A percentile compares a stretch with the other conserved stretches of the same genome.
phyloP scores from a whole-genome alignment of 2,888 invertebrate genomes.

The Hylaea fasciaria region DNA sequence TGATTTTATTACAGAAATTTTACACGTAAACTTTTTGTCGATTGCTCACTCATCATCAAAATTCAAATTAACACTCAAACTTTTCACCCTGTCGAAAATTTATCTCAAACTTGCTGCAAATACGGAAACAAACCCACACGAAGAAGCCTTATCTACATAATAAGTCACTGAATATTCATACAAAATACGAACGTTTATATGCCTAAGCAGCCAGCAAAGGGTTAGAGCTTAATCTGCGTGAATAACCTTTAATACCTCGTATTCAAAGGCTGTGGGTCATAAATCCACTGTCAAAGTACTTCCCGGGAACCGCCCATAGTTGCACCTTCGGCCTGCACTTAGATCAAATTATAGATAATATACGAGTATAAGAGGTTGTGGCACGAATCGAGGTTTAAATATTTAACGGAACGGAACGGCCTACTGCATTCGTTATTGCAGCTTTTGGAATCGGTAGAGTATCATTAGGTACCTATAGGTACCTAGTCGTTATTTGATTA shows the following conservation, averaged over 20 bases:
- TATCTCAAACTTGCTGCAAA: constrained; percentile 5
- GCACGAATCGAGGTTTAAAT: constrained; percentile 11
- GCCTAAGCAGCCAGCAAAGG: constrained; percentile 33
- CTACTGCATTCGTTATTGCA: constrained; percentile 14
- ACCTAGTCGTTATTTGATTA: too few relatives aligned
- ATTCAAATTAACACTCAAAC: constrained; percentile 3
- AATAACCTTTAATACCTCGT: constrained; percentile 43
- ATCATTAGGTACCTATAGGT: background rate
- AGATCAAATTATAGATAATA: constrained; percentile 35
- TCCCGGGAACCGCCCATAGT: constrained; percentile 45
- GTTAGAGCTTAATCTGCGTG: constrained; percentile 42
- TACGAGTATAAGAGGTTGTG: constrained; percentile 11
- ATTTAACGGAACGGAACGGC: constrained; percentile 2
- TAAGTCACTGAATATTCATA: constrained; percentile 42
- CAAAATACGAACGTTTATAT: constrained; percentile 36
- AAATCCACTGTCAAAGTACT: constrained; percentile 49
- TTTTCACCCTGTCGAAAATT: constrained; percentile 10
- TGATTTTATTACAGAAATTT: too few relatives aligned
- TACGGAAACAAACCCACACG: constrained; percentile 14
- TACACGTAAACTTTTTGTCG: too few relatives aligned
- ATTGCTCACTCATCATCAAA: background rate
- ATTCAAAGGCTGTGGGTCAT: constrained; percentile 45
- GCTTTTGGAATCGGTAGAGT: background rate
- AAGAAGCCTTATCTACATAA: constrained; percentile 31
- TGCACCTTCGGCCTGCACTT: constrained; percentile 48